phyloP scores from a whole-genome alignment of 2,888 invertebrate genomes.

The Micropterix aruncella region DNA sequence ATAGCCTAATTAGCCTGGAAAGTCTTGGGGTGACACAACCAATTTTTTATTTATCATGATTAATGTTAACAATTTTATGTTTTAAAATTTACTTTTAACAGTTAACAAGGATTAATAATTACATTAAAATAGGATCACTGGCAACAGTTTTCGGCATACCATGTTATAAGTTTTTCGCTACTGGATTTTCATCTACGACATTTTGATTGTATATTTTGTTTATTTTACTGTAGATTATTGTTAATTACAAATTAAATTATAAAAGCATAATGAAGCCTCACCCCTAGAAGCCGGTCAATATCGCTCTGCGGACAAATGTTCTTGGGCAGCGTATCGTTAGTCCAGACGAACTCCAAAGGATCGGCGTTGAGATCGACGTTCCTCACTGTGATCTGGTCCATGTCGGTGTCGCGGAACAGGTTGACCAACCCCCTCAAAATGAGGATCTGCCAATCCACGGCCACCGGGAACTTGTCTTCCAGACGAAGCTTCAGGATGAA shows the following conservation, averaged over 20 bases:
- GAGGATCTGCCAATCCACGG: slow-evolving; percentile 66
- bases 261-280: slow-evolving; percentile 22
- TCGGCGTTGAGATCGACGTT: slow-evolving; percentile 44
- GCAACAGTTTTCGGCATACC: too few relatives aligned
- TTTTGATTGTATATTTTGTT: too few relatives aligned
- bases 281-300: slow-evolving; percentile 53
- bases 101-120: slow-evolving; percentile 5
- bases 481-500: slow-evolving; percentile 57
- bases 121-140: slow-evolving; percentile 3
- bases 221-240: too few relatives aligned
- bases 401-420: slow-evolving; percentile 44
- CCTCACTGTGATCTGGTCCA: slow-evolving; percentile 56
- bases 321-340: slow-evolving; percentile 72
- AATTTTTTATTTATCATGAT: too few relatives aligned
- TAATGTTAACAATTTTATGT: too few relatives aligned
- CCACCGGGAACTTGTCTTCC: slow-evolving; percentile 46
- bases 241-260: too few relatives aligned
- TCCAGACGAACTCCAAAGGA: slow-evolving; percentile 62
- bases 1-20: too few relatives aligned
- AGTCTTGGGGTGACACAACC: too few relatives aligned
- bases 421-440: slow-evolving; percentile 43
- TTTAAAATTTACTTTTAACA: too few relatives aligned
- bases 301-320: slow-evolving; percentile 65
- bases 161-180: too few relatives aligned
- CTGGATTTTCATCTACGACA: too few relatives aligned